Percentiles rank a stretch among this genome's conserved stretches.
These are phyloP conservation scores for Rhinogobius similis DNA, from an alignment of 2,113 vertebrate species.

Conservation along the genomic window DNA sequence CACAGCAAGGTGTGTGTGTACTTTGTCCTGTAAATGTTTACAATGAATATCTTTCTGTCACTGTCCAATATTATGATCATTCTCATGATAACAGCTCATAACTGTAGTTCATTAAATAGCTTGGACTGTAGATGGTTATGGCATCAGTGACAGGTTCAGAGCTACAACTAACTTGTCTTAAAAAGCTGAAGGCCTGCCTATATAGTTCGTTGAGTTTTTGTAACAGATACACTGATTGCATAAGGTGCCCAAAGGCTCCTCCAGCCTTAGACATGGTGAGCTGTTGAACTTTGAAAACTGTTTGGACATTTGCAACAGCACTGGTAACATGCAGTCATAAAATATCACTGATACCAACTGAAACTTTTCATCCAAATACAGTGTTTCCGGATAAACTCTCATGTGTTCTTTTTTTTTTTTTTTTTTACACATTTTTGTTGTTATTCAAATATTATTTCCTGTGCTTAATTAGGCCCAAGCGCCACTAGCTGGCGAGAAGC, in stretches of 20 bases:
- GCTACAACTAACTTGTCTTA: not conserved
- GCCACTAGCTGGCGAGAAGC: no score
- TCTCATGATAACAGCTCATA: not conserved
- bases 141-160: not conserved
- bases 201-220: not conserved
- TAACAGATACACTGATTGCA: not conserved
- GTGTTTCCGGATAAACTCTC: not conserved
- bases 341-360: not conserved
- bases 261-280: not conserved
- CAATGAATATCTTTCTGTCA: constrained; percentile 20
- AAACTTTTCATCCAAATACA: not conserved
- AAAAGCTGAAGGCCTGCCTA: not conserved
- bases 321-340: not conserved
- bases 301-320: constrained; percentile 1
- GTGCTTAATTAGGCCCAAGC: no score
- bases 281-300: not conserved
- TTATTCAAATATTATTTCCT: no score
- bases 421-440: constrained; percentile 56
- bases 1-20: constrained; percentile 38
- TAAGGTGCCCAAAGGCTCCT: not conserved
- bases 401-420: constrained; percentile 59
- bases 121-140: not conserved
- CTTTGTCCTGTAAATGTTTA: constrained; percentile 43
- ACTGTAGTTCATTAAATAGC: not conserved
- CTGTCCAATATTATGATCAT: not conserved